phyloP scores from a whole-genome alignment of 2,113 vertebrate species.

The Melanostigma gelatinosum region DNA sequence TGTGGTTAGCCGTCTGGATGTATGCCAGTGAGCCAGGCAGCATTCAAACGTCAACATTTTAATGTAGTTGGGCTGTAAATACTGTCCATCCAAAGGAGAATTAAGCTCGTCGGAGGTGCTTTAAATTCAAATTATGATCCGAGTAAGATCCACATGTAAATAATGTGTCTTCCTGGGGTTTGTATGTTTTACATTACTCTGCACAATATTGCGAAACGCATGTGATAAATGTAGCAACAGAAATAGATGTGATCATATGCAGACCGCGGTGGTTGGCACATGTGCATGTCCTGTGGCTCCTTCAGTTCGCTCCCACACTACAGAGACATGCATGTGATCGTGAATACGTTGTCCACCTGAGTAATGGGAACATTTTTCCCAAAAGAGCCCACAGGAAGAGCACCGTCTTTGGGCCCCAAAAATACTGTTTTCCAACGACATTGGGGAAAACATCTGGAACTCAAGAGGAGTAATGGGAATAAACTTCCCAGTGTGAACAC shows the following conservation, averaged over 20 bases:
- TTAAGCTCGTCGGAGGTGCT: background rate
- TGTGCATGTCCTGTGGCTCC: background rate
- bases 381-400: background rate
- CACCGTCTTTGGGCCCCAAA: background rate
- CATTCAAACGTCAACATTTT: background rate
- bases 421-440: too few species aligned
- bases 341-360: background rate
- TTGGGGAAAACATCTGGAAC: background rate
- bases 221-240: background rate
- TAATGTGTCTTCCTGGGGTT: too few species aligned
- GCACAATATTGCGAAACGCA: background rate
- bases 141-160: background rate
- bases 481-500: too few species aligned
- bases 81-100: background rate
- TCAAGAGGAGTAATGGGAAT: background rate
- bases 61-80: too few species aligned
- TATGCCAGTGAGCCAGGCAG: background rate
- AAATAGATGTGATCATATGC: background rate
- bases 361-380: background rate
- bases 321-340: background rate
- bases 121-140: background rate
- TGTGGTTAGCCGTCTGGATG: background rate
- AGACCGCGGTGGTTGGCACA: background rate
- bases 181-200: background rate
- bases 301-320: background rate